Conservation (phyloP, 2,797 vertebrate species). For the Pseudopleuronectes americanus region DNA sequence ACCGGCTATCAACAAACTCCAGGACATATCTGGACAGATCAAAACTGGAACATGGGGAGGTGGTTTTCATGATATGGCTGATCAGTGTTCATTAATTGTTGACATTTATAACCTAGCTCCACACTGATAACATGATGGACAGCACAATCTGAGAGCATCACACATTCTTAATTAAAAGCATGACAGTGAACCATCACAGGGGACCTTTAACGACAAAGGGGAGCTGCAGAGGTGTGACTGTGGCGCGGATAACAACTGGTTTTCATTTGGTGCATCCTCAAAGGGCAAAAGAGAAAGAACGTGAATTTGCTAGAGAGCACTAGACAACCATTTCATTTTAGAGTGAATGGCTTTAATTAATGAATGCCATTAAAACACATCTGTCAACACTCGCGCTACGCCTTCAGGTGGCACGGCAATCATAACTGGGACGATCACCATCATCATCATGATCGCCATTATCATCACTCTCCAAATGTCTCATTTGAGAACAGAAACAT, state of each 20-base stretch:
- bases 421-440: slow-evolving; percentile 50
- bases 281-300: slow-evolving; percentile 1
- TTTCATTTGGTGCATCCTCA: slow-evolving; percentile 18
- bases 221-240: slow-evolving; percentile 14
- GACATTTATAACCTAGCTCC: slow-evolving; percentile 5
- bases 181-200: slow-evolving; percentile 12
- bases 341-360: slow-evolving; percentile 56
- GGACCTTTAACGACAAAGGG: slow-evolving; percentile 10
- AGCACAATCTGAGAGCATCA: slow-evolving; percentile 8
- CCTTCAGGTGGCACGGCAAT: slow-evolving; percentile 62
- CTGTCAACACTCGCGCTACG: slow-evolving; percentile 48
- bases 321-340: slow-evolving; percentile 32
- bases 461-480: slow-evolving; percentile 48
- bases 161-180: slow-evolving; percentile 19
- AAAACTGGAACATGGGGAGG: neutral
- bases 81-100: slow-evolving; percentile 15
- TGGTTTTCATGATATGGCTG: neutral
- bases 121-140: slow-evolving; percentile 14
- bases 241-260: neutral
- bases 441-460: slow-evolving; percentile 54
- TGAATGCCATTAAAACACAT: slow-evolving; percentile 68
- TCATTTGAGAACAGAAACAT: slow-evolving; percentile 14
- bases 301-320: slow-evolving; percentile 30
- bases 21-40: neutral
- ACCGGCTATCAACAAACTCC: neutral